Percentiles rank a stretch among this genome's conserved stretches.
These are phyloP conservation scores for Margaritifera margaritifera DNA, from an alignment of 2,888 invertebrate genomes.

Conservation along the genomic window DNA sequence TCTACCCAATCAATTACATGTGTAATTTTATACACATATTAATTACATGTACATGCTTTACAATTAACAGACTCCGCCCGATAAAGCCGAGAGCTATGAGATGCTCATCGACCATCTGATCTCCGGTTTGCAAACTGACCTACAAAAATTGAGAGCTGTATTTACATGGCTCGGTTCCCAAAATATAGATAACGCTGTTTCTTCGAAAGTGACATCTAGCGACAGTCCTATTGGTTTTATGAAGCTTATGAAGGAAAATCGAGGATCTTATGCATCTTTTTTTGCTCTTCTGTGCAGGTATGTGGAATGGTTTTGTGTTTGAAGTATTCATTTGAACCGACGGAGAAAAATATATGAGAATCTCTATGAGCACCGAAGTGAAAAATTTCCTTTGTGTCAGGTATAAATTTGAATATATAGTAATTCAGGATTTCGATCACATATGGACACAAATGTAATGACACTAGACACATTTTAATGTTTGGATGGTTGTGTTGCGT, in stretches of 20 bases:
- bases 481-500: no score
- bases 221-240: constrained; percentile 38
- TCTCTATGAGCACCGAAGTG: no score
- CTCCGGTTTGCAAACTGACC: constrained; percentile 22
- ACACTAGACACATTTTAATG: no score
- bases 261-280: constrained; percentile 32
- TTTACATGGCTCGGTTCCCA: constrained; percentile 41
- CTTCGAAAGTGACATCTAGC: constrained; percentile 23
- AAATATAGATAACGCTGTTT: constrained; percentile 17
- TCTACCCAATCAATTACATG: no score
- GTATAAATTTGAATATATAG: no score
- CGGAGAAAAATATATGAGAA: no score
- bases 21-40: no score
- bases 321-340: no score
- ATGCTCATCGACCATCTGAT: constrained; percentile 29
- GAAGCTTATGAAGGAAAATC: constrained; percentile 31
- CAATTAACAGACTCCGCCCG: constrained; percentile 25
- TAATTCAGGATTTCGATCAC: no score
- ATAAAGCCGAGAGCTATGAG: constrained; percentile 25
- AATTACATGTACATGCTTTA: background rate
- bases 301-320: background rate
- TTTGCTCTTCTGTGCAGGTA: constrained; percentile 43
- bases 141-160: constrained; percentile 33
- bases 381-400: no score
- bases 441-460: no score